These are phyloP conservation scores for Andricus curvator DNA, from an alignment of 2,888 invertebrate genomes.

Conservation along the genomic window DNA sequence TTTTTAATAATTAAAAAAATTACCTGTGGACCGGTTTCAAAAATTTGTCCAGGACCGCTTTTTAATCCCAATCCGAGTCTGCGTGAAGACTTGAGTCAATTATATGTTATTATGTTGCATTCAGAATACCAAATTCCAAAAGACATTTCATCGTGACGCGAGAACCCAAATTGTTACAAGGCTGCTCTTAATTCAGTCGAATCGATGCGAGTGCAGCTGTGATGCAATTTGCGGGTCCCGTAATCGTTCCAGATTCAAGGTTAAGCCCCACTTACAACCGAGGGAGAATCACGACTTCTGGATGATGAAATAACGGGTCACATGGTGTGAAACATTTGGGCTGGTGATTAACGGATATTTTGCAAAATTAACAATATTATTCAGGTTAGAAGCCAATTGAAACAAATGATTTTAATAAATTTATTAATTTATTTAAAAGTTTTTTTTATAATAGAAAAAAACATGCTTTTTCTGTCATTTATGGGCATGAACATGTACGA, in stretches of 20 bases:
- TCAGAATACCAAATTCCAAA: conserved; percentile 24
- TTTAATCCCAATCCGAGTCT: too few relatives aligned
- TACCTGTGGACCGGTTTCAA: too few relatives aligned
- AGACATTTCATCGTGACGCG: conserved; percentile 15
- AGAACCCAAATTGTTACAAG: conserved; percentile 28
- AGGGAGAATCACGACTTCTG: conserved; percentile 36
- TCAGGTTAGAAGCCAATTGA: background rate
- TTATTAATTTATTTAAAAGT: too few relatives aligned
- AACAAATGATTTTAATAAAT: too few relatives aligned
- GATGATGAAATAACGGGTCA: conserved; percentile 17
- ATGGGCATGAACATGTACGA: too few relatives aligned
- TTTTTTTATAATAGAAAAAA: too few relatives aligned
- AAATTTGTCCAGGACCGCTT: too few relatives aligned
- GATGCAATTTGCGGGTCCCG: conserved; percentile 35
- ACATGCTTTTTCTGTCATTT: too few relatives aligned
- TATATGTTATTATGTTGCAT: conserved; percentile 32
- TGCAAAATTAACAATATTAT: background rate
- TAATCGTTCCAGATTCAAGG: conserved; percentile 31
- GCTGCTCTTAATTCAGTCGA: conserved; percentile 24
- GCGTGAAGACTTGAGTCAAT: conserved; percentile 31
- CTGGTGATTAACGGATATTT: background rate
- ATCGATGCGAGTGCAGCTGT: conserved; percentile 35
- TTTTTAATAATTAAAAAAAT: too few relatives aligned
- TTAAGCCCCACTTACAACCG: conserved; percentile 32
- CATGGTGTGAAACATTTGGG: conserved; percentile 30